phyloP scores from a whole-genome alignment of 2,797 vertebrate genomes.

The Cyprinodon diabolis region DNA sequence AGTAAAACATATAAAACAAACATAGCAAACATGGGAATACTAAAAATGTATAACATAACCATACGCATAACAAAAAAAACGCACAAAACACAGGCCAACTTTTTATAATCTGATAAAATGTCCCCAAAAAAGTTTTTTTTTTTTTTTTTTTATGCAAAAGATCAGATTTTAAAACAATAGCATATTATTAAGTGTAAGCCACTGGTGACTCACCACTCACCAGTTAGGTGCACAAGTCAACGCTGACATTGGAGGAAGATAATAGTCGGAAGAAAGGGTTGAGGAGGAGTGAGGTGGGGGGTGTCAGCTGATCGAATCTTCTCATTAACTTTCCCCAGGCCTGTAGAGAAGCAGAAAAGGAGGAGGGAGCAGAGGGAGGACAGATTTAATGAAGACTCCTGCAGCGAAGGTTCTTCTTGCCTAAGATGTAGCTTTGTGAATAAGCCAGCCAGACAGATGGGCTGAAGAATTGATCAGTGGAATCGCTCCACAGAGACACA shows the following conservation, averaged over 20 bases:
- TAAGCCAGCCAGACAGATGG: slow-evolving; percentile 68
- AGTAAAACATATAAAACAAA: neutral
- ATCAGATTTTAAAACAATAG: neutral
- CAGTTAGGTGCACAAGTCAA: slow-evolving; percentile 31
- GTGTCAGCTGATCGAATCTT: slow-evolving; percentile 70
- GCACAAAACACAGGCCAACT: neutral
- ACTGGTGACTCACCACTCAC: slow-evolving; percentile 11
- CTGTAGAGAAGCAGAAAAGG: slow-evolving; percentile 54
- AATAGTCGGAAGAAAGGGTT: slow-evolving; percentile 31
- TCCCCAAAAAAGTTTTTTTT: neutral
- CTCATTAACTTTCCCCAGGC: slow-evolving; percentile 73
- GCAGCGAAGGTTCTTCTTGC: slow-evolving; percentile 50
- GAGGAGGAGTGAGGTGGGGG: slow-evolving; percentile 28
- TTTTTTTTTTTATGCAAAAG: neutral
- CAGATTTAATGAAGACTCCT: slow-evolving; percentile 77
- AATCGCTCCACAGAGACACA: slow-evolving; percentile 54
- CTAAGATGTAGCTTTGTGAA: slow-evolving; percentile 54
- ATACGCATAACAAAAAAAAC: neutral
- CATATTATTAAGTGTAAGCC: neutral
- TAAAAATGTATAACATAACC: neutral
- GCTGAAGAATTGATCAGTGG: slow-evolving; percentile 67
- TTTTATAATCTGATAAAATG: neutral
- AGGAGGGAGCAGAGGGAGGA: slow-evolving; percentile 41
- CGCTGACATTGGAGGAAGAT: slow-evolving; percentile 27
- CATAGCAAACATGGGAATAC: neutral